Conservation (phyloP, 1,140 invertebrate genomes). For the Acyrthosiphon pisum region DNA sequence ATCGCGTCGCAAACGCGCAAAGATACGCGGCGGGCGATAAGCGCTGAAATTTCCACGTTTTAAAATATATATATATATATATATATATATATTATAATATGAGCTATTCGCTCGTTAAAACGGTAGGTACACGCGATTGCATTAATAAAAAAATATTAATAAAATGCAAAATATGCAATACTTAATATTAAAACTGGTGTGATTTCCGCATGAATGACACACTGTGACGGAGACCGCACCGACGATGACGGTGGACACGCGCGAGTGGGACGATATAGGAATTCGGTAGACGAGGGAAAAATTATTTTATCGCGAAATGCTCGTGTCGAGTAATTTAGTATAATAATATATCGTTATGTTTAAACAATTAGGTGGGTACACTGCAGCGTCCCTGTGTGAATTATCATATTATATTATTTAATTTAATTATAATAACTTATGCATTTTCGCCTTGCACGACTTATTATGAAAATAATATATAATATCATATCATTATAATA, state of each 20-base stretch:
- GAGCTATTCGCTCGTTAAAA: neutral
- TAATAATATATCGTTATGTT: neutral
- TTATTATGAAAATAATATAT: no score
- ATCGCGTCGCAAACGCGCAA: neutral
- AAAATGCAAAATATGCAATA: neutral
- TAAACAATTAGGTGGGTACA: neutral
- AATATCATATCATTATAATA: neutral
- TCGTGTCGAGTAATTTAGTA: neutral
- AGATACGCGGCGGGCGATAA: conserved; percentile 23
- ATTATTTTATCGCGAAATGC: neutral
- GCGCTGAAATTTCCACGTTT: conserved; percentile 1
- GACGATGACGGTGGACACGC: neutral
- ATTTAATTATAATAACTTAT: neutral
- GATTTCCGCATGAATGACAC: conserved; percentile 15
- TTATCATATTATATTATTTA: neutral
- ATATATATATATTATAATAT: neutral
- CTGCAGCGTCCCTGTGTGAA: no score
- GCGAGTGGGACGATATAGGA: neutral
- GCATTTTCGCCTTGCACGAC: neutral
- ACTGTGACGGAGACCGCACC: neutral
- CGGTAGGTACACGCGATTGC: neutral
- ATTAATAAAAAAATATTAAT: neutral
- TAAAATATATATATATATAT: neutral
- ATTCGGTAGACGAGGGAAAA: neutral
- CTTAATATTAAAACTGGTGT: neutral